These are phyloP conservation scores for Dendrolimus houi DNA, from an alignment of 2,888 invertebrate species.

Conservation along the genomic window DNA sequence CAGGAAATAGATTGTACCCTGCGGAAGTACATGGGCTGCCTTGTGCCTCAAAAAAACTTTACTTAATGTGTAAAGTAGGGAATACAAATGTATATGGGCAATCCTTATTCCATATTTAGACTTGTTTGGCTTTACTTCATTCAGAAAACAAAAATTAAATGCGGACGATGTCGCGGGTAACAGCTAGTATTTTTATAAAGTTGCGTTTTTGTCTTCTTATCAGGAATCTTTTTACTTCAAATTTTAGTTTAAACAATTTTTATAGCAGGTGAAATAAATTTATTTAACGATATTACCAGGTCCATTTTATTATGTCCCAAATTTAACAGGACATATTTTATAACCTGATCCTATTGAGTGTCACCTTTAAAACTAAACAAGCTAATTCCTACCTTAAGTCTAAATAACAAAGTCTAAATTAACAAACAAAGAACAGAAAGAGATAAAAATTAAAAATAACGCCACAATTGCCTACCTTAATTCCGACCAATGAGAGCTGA, in stretches of 20 bases:
- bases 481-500: slow-evolving; percentile 29
- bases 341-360: neutral
- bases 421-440: neutral
- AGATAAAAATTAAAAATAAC: neutral
- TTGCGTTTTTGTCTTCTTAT: no score
- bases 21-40: no score
- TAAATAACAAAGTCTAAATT: neutral
- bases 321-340: slow-evolving; percentile 1
- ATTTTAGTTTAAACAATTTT: neutral
- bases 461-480: slow-evolving; percentile 33
- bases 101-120: no score
- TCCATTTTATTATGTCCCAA: neutral
- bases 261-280: neutral
- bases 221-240: no score
- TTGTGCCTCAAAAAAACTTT: no score
- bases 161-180: no score
- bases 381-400: neutral
- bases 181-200: no score
- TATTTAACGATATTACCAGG: neutral
- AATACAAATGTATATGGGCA: no score
- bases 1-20: no score
- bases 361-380: neutral
- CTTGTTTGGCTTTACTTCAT: no score
- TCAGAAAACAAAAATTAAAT: no score
- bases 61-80: no score